These are phyloP conservation scores for Paraescarpia echinospica DNA, from an alignment of 1,140 invertebrate genomes.

Conservation along the genomic window DNA sequence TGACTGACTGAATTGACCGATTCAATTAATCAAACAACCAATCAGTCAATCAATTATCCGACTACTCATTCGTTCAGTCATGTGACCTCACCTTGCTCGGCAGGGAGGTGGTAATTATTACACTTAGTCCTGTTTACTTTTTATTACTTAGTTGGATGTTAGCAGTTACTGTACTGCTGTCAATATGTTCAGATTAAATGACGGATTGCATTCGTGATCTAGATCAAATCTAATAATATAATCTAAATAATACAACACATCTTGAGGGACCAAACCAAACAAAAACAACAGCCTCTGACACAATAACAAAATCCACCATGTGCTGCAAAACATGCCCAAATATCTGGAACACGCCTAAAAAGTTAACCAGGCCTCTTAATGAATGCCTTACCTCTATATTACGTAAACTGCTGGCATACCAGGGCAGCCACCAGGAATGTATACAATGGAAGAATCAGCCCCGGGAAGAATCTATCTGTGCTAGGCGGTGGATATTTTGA, in stretches of 20 bases:
- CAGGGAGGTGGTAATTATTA: background rate
- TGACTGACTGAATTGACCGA: background rate
- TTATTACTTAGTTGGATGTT: background rate
- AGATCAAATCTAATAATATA: background rate
- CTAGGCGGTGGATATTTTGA: background rate
- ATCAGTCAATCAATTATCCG: background rate
- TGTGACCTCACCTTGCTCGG: background rate
- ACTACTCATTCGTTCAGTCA: background rate
- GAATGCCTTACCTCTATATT: background rate
- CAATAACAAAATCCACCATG: background rate
- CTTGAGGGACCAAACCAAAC: background rate
- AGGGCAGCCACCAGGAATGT: background rate
- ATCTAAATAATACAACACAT: background rate
- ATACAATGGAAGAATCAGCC: background rate
- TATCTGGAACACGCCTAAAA: background rate
- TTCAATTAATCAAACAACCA: background rate
- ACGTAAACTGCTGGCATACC: background rate
- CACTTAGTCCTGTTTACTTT: background rate
- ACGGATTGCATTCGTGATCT: background rate
- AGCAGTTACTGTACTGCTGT: background rate
- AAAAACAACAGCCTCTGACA: background rate
- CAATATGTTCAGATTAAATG: background rate
- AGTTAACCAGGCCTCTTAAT: background rate
- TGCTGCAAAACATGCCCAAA: background rate
- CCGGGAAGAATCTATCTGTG: background rate